phyloP scores from a whole-genome alignment of 2,888 invertebrate genomes.

The Cistogaster globosa region DNA sequence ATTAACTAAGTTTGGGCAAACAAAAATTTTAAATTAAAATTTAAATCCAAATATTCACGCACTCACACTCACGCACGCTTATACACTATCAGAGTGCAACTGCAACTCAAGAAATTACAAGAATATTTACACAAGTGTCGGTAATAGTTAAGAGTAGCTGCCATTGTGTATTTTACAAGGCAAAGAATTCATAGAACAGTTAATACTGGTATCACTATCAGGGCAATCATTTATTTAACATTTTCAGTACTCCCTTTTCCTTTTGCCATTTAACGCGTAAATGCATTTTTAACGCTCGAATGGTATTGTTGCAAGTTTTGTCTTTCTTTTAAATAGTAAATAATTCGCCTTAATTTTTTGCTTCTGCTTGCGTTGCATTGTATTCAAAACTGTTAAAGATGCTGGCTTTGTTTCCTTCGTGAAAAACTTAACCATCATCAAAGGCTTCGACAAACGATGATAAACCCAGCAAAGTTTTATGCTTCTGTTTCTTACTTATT shows the following conservation, averaged over 20 bases:
- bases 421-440: background rate
- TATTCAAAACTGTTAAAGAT: slow-evolving; percentile 29
- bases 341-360: slow-evolving; percentile 65
- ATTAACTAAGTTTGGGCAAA: slow-evolving; percentile 65
- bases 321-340: slow-evolving; percentile 43
- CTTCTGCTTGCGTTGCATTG: slow-evolving; percentile 33
- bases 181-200: slow-evolving; percentile 28
- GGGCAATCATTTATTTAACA: slow-evolving; percentile 60
- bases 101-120: slow-evolving; percentile 16
- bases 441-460: background rate
- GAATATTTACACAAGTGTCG: slow-evolving; percentile 29
- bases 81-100: slow-evolving; percentile 1
- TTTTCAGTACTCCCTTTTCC: slow-evolving; percentile 1
- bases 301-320: slow-evolving; percentile 61
- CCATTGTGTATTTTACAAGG: slow-evolving; percentile 1
- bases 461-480: too few species aligned
- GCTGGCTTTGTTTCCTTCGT: slow-evolving; percentile 32
- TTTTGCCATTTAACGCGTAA: slow-evolving; percentile 65
- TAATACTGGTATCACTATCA: slow-evolving; percentile 51
- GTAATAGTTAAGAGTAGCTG: background rate
- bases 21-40: slow-evolving; percentile 53
- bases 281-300: slow-evolving; percentile 67
- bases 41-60: slow-evolving; percentile 26
- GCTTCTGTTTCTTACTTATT: too few species aligned
- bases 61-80: background rate